These are phyloP conservation scores for Eristalinus sepulchralis DNA, from an alignment of 2,888 invertebrate species.

Conservation along the genomic window DNA sequence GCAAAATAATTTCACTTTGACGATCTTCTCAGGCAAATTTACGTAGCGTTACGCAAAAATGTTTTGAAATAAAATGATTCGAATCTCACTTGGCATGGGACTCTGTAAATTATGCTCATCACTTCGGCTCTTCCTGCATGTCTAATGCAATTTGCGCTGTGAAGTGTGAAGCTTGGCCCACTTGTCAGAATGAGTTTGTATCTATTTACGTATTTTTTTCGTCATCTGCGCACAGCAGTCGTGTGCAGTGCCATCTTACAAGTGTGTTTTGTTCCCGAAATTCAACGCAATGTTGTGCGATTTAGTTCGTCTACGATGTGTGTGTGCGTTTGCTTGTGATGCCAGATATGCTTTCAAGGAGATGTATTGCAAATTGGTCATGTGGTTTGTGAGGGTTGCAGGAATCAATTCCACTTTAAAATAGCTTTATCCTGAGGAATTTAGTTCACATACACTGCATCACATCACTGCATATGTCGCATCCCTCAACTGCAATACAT, in stretches of 20 bases:
- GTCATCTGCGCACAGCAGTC: background rate
- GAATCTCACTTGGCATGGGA: background rate
- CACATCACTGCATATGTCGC: too few species aligned
- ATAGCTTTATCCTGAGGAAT: too few species aligned
- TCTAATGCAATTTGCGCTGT: background rate
- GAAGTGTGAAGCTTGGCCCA: constrained; percentile 3
- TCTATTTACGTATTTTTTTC: constrained; percentile 8
- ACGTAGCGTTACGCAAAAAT: background rate
- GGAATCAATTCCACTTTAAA: too few species aligned
- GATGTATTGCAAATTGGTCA: background rate
- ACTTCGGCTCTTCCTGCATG: background rate
- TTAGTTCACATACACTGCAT: too few species aligned
- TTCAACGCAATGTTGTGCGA: background rate
- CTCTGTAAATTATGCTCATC: background rate
- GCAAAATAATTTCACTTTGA: too few species aligned
- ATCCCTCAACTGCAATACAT: too few species aligned
- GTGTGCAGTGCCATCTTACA: background rate
- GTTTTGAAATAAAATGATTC: background rate
- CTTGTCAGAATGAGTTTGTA: background rate
- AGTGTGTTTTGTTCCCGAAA: background rate
- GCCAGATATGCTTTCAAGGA: background rate
- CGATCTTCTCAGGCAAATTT: background rate
- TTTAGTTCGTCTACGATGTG: background rate
- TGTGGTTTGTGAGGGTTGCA: background rate
- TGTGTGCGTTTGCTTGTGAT: too few species aligned